These are phyloP conservation scores for Lamproptera curius DNA, from an alignment of 2,888 invertebrate genomes.

Conservation along the genomic window DNA sequence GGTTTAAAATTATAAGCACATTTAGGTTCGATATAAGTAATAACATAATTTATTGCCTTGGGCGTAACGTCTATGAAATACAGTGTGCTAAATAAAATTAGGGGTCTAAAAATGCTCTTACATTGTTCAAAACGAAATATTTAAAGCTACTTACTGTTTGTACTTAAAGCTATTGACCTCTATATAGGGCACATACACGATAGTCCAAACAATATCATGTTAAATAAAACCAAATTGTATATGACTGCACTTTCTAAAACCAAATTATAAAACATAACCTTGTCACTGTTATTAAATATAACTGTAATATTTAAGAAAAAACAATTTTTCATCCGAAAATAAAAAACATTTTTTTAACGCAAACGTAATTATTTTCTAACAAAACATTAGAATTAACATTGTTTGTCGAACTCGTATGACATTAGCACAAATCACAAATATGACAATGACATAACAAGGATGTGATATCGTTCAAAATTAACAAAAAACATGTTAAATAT, in stretches of 20 bases:
- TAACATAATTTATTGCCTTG: neutral
- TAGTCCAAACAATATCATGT: conserved; percentile 11
- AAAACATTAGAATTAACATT: conserved; percentile 11
- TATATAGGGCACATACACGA: conserved; percentile 18
- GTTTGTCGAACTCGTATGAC: conserved; percentile 7
- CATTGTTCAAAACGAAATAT: too few relatives aligned
- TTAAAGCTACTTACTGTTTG: conserved; percentile 11
- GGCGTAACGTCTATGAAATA: too few relatives aligned
- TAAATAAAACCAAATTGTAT: conserved; percentile 25
- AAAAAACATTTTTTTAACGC: conserved; percentile 4
- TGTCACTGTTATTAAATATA: neutral
- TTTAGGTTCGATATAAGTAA: neutral
- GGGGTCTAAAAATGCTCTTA: too few relatives aligned
- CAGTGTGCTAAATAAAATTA: too few relatives aligned
- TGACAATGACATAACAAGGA: conserved; percentile 6
- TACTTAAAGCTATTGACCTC: conserved; percentile 17
- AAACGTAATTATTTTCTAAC: conserved; percentile 8
- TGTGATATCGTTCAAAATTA: conserved; percentile 1
- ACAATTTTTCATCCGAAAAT: neutral
- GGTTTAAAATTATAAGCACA: neutral
- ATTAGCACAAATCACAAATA: conserved; percentile 3
- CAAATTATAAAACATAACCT: conserved; percentile 17
- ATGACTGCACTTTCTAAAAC: conserved; percentile 23
- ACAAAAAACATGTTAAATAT: too few relatives aligned
- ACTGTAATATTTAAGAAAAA: neutral